Conservation (phyloP, 2,113 vertebrate genomes). For the Bambusicola thoracicus region DNA sequence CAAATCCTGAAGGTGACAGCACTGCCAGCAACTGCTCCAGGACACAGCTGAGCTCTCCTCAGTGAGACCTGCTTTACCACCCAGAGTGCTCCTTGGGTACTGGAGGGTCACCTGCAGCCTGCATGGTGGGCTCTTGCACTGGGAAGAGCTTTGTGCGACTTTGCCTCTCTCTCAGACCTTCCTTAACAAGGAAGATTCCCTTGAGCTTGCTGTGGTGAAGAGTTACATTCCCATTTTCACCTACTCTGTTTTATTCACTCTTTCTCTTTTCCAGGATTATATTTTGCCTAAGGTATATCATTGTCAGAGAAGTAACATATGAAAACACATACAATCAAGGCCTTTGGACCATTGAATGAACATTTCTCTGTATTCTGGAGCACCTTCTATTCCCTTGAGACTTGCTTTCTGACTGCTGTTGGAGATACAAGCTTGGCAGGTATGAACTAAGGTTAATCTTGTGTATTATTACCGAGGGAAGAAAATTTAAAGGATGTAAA, state of each 20-base stretch:
- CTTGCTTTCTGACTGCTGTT: background rate
- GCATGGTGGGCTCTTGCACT: background rate
- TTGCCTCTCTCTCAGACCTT: background rate
- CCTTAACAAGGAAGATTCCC: background rate
- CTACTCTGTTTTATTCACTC: background rate
- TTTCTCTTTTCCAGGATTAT: background rate
- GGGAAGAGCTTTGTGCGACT: background rate
- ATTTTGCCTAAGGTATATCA: background rate
- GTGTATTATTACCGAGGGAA: background rate
- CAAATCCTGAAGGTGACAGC: background rate
- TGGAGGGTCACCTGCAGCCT: background rate
- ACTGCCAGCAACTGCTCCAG: background rate
- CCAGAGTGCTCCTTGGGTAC: rapidly evolving
- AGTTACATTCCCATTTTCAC: background rate
- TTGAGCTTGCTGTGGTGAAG: background rate
- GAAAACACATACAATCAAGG: background rate
- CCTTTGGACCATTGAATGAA: background rate
- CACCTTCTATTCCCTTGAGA: background rate
- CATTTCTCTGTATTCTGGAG: background rate
- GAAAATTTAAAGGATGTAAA: background rate
- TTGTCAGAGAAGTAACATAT: background rate
- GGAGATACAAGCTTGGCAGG: background rate
- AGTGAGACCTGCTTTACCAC: background rate
- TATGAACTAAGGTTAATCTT: background rate
- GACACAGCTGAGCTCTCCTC: background rate